Conservation (phyloP, 2,888 invertebrate genomes). For the Anaspis maculata region DNA sequence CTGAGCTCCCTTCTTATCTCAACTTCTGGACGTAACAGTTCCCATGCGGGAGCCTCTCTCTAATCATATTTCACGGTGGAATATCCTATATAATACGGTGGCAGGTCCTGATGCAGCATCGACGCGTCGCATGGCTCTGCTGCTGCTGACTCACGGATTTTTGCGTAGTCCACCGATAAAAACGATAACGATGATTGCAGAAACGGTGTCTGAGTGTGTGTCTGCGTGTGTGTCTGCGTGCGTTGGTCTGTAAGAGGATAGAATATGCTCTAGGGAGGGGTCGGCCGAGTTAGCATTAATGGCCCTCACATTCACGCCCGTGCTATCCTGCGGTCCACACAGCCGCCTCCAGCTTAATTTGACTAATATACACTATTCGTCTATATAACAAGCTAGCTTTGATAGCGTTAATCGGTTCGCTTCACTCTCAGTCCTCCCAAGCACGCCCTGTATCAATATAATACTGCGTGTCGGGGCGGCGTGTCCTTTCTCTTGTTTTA, state of each 20-base stretch:
- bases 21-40: no score
- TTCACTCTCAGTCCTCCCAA: conserved; percentile 3
- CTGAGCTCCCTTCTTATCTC: no score
- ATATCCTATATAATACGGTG: no score
- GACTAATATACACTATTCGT: conserved; percentile 24
- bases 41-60: no score
- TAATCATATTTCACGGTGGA: no score
- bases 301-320: conserved; percentile 19
- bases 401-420: conserved; percentile 15
- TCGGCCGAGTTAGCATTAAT: conserved; percentile 18
- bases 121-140: no score
- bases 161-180: conserved; percentile 11
- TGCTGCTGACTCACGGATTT: conserved; percentile 12
- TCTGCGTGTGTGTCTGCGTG: conserved; percentile 2
- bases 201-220: no score
- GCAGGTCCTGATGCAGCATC: no score
- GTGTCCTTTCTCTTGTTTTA: conserved; percentile 19
- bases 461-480: conserved; percentile 3
- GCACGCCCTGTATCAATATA: conserved; percentile 2
- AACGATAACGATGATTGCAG: conserved; percentile 16
- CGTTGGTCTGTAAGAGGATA: conserved; percentile 7
- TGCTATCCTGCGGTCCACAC: conserved; percentile 19
- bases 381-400: conserved; percentile 15
- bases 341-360: conserved; percentile 25
- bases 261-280: conserved; percentile 12